Base-by-base conservation (phyloP, 2,113 vertebrate genomes). In the Gavialis gangeticus region DNA sequence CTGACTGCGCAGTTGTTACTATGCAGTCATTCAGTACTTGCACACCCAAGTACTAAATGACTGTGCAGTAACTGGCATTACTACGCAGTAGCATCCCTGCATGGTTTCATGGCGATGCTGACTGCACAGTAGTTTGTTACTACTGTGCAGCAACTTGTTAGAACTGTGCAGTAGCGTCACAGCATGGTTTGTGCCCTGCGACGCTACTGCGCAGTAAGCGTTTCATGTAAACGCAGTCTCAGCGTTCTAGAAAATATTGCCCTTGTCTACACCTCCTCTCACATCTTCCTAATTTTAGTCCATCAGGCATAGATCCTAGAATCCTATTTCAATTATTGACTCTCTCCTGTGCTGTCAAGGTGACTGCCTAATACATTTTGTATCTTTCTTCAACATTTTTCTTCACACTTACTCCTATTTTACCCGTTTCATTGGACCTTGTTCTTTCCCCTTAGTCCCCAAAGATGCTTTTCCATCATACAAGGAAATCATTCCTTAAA, bases 191-290 rank as follows among this genome's bases (percentile, higher is more conserved):
- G 46, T 46, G 46, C 46, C 8, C 46, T 46, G 46, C 46, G 7
- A 46, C 46, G 46, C 46, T 46, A 46, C 46, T 46, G 46, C 7
- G 46, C 46, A 46, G 46, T 46, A 46, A 46, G 46, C 46, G 46
- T 46, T 46, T 9, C 46, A 46, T 46, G 46, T 46, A 46, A 46
- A 46, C 8, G 46, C 46, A 46, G 46, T 46, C 46, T 46, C 14
- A 85, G 37, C 4, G 78, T 58, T 63, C 34, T 54, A 15, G 25
- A 82, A n/a, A 85, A 89, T 6, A 4, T 22, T 59, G 15, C 21
- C 3, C 79, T 18, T 67, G 37, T 80, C 46, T 71, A 93, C 79
- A 85, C 4, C 15, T 90, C 46, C 34, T 91, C 89, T 88, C 78
- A 79, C 0, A 2, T 79, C 63, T 73, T 46, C 79, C 19, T 69